phyloP scores from a whole-genome alignment of 1,140 invertebrate species.

The Helicorthomorpha holstii region DNA sequence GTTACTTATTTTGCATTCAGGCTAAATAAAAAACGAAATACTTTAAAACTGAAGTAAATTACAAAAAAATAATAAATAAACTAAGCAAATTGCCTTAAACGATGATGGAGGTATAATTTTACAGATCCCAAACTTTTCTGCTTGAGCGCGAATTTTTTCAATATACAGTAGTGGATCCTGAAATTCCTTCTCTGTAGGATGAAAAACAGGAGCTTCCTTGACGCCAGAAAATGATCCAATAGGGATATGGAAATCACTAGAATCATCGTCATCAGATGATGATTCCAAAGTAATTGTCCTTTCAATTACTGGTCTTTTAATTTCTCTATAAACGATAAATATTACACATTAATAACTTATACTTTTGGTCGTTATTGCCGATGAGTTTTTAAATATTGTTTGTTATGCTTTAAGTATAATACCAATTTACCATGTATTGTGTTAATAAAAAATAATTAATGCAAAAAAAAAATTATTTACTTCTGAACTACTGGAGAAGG shows the following conservation, averaged over 20 bases:
- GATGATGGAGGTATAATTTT: slow-evolving; percentile 67
- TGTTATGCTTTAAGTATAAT: too few species aligned
- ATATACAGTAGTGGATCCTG: slow-evolving; percentile 80
- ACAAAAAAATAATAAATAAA: neutral
- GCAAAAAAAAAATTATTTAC: too few species aligned
- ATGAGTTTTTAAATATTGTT: too few species aligned
- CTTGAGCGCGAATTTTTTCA: slow-evolving; percentile 56
- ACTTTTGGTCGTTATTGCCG: too few species aligned
- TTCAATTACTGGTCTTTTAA: too few species aligned
- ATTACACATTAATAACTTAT: too few species aligned
- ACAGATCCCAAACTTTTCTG: slow-evolving; percentile 71
- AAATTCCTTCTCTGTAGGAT: slow-evolving; percentile 68
- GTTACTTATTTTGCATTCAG: slow-evolving; percentile 67
- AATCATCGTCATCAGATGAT: neutral
- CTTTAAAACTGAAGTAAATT: slow-evolving; percentile 6
- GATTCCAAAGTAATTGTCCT: too few species aligned
- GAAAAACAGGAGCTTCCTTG: slow-evolving; percentile 64
- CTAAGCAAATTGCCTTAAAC: slow-evolving; percentile 43
- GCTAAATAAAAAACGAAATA: slow-evolving; percentile 23
- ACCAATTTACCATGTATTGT: too few species aligned
- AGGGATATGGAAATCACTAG: neutral
- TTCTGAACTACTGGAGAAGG: too few species aligned
- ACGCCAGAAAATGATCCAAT: slow-evolving; percentile 18
- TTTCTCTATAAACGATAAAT: too few species aligned
- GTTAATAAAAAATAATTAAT: too few species aligned